phyloP scores from a whole-genome alignment of 2,888 invertebrate species.

The Sesamia inferens region DNA sequence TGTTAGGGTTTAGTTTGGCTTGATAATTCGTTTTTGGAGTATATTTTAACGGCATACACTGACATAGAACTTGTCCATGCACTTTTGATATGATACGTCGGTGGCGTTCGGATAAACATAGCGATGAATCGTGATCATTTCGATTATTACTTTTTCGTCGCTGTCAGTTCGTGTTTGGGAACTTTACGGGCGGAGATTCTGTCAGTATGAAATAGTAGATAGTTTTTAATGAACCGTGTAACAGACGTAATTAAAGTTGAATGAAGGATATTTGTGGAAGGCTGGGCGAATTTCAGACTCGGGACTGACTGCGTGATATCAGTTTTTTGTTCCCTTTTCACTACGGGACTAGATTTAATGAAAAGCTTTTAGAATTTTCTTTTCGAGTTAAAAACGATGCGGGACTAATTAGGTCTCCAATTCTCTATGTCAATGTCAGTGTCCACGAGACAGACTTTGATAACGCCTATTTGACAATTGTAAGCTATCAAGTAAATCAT shows the following conservation, averaged over 20 bases:
- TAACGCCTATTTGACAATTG: not conserved
- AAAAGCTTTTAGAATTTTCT: conserved; percentile 39
- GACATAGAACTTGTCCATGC: conserved; percentile 81
- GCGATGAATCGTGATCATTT: conserved; percentile 74
- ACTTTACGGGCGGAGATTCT: conserved; percentile 65
- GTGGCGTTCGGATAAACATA: conserved; percentile 70
- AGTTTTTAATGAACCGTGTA: conserved; percentile 67
- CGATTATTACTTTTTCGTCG: conserved; percentile 76
- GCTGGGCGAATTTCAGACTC: conserved; percentile 46
- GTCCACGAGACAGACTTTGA: not conserved
- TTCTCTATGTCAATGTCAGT: conserved; percentile 8
- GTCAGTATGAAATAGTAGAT: conserved; percentile 67
- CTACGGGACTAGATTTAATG: conserved; percentile 42
- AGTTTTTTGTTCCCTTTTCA: conserved; percentile 42
- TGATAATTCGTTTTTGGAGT: conserved; percentile 54
- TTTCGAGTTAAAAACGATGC: conserved; percentile 25
- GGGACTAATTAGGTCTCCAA: conserved; percentile 11
- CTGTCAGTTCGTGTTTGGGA: conserved; percentile 71
- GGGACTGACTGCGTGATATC: conserved; percentile 44
- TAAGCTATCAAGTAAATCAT: conserved; percentile 2
- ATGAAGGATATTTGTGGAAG: conserved; percentile 57
- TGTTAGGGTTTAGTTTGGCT: conserved; percentile 58
- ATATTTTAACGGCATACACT: conserved; percentile 60
- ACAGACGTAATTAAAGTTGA: conserved; percentile 62
- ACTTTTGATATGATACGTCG: conserved; percentile 78